Base-by-base conservation (phyloP, 2,888 invertebrate genomes). In the Athalia rosae region DNA sequence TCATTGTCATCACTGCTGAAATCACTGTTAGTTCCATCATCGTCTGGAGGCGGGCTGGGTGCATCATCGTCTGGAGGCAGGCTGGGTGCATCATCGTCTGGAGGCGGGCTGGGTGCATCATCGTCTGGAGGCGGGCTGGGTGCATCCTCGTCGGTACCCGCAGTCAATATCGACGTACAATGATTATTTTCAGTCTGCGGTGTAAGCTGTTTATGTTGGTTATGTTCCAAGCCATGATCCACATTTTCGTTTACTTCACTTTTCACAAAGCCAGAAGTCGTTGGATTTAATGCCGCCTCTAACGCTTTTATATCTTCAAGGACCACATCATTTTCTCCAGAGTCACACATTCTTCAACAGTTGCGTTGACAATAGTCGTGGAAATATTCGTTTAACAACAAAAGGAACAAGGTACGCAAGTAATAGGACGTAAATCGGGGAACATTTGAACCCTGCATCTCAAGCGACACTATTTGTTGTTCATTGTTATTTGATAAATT, bases 251-350 rank as follows among this genome's bases (percentile, higher is more conserved):
- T 43, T 4, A 71, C 9, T 15, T 71, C 58, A 28, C 43, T 5
- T 74, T 74, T 62, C 0, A 74, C 6, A 7, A 8, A 1, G 1
- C 8, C 45, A 5, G 58, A 9, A 58, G 50, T n/a, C 53, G 74
- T 62, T 8, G 78, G 59, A n/a, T 82, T 80, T 11, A 88, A 79
- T 6, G 81, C 84, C 80, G 82, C 78, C 74, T 88, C 82, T 45
- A 88, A 80, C 9, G 85, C 85, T 77, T 82, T 79, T 74, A 88
- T 87, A 43, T 88, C 88, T n/a, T 84, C 84, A 13, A 86, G 79
- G 43, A 88, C 79, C 8, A 81, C 80, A 9, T 79, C 77, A 43
- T 83, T 81, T 59, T 86, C 85, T 28, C 87, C 87, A 4, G 80
- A 80, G n/a, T 87, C 86, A 62, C 83, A 87, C 88, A 28, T 28